These are phyloP conservation scores for Megalonaias nervosa DNA, from an alignment of 1,140 invertebrate species.

Conservation along the genomic window DNA sequence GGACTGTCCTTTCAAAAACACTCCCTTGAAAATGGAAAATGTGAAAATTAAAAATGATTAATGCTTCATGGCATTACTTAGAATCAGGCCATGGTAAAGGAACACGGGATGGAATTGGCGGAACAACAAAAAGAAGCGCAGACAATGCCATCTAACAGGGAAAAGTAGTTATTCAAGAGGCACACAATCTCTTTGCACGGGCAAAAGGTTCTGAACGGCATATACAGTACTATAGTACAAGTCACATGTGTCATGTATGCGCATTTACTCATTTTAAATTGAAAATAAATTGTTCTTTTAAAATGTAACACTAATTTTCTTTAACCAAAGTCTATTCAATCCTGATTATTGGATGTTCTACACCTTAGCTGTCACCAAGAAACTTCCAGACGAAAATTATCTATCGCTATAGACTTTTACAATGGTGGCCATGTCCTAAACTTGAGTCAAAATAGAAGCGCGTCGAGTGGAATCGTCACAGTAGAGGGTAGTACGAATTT, in stretches of 20 bases:
- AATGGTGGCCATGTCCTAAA: neutral
- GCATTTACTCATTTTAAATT: no score
- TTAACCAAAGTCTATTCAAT: no score
- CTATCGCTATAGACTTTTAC: no score
- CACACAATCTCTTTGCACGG: neutral
- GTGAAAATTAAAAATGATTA: neutral
- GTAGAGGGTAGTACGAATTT: neutral
- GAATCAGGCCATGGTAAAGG: slow-evolving; percentile 17
- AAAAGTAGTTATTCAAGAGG: slow-evolving; percentile 14
- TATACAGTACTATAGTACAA: neutral
- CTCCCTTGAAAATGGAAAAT: no score
- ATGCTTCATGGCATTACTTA: slow-evolving; percentile 16
- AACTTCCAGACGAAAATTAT: no score
- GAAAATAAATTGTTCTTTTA: neutral
- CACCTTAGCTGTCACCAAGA: no score
- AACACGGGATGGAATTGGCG: neutral
- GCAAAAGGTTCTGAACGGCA: neutral
- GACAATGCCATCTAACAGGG: slow-evolving; percentile 20
- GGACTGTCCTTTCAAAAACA: no score
- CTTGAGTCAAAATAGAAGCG: neutral
- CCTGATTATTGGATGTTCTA: no score
- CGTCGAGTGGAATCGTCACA: neutral
- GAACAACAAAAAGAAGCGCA: slow-evolving; percentile 7
- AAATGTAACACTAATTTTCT: no score
- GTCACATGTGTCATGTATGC: no score